These are phyloP conservation scores for Thaumetopoea pityocampa DNA, from an alignment of 1,140 invertebrate species.

Conservation along the genomic window DNA sequence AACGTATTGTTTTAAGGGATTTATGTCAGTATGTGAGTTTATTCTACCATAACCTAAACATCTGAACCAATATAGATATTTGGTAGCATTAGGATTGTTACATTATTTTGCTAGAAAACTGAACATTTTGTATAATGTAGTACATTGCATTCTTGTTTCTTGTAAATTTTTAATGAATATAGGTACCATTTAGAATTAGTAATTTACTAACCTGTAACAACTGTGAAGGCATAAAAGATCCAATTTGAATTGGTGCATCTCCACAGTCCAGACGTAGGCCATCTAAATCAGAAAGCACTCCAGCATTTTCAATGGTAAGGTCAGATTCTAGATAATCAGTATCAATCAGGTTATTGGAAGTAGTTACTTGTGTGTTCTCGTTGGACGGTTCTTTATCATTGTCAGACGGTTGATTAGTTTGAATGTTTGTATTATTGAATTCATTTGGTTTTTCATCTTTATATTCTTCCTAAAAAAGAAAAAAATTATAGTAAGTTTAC, in stretches of 20 bases:
- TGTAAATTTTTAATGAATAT: too few species aligned
- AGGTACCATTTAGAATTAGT: too few species aligned
- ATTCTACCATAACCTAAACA: too few species aligned
- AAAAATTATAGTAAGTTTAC: not conserved
- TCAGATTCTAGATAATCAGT: conserved; percentile 24
- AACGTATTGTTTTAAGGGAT: too few species aligned
- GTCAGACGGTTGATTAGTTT: conserved; percentile 28
- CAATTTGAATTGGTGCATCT: conserved; percentile 48
- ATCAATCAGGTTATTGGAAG: conserved; percentile 44
- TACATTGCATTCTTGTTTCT: too few species aligned
- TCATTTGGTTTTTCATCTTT: too few species aligned
- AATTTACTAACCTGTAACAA: conserved; percentile 54
- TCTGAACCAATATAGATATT: too few species aligned
- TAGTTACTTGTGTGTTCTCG: too few species aligned
- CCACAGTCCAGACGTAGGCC: conserved; percentile 55
- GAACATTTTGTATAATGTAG: too few species aligned
- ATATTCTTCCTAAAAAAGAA: conserved; percentile 64
- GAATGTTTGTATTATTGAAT: conserved; percentile 19
- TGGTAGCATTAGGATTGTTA: too few species aligned
- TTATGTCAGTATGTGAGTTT: too few species aligned
- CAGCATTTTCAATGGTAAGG: conserved; percentile 16
- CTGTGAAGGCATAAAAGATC: conserved; percentile 70
- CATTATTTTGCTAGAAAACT: too few species aligned
- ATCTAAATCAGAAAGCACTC: conserved; percentile 51
- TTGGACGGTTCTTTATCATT: conserved; percentile 28